phyloP scores from a whole-genome alignment of 2,113 vertebrate genomes.

The Oncorhynchus gorbuscha region DNA sequence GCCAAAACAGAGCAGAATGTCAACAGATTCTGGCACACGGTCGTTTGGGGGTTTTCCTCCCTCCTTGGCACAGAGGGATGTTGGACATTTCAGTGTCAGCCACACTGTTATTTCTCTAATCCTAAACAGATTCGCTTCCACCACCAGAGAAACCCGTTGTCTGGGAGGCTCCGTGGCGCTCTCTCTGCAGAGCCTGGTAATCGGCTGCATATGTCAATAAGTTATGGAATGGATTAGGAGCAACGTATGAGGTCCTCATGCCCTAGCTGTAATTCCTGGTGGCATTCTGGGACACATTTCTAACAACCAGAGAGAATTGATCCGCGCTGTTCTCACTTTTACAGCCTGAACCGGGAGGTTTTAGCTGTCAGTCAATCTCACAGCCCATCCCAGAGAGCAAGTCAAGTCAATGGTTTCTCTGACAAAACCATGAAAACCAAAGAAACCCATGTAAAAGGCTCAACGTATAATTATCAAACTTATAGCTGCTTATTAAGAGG shows the following conservation, averaged over 20 bases:
- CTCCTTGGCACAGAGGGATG: slow-evolving; percentile 27
- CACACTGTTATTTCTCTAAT: slow-evolving; percentile 76
- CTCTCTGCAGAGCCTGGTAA: slow-evolving; percentile 73
- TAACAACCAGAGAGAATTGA: slow-evolving; percentile 60
- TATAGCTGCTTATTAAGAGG: slow-evolving; percentile 72
- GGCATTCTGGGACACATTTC: slow-evolving; percentile 65
- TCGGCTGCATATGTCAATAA: slow-evolving; percentile 74
- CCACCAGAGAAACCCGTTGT: slow-evolving; percentile 71
- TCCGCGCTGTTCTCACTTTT: slow-evolving; percentile 67
- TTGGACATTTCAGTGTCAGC: slow-evolving; percentile 69
- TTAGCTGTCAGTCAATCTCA: slow-evolving; percentile 64
- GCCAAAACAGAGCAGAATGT: background rate
- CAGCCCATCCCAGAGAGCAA: slow-evolving; percentile 59
- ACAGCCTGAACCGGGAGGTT: slow-evolving; percentile 50
- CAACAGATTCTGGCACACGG: background rate
- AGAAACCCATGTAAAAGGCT: slow-evolving; percentile 61
- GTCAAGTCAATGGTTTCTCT: slow-evolving; percentile 63
- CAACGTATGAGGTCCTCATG: slow-evolving; percentile 73
- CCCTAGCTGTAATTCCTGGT: slow-evolving; percentile 46
- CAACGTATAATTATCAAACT: slow-evolving; percentile 74
- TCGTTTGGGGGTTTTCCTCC: background rate
- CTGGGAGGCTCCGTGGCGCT: slow-evolving; percentile 69
- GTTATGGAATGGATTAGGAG: slow-evolving; percentile 75
- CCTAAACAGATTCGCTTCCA: slow-evolving; percentile 77
- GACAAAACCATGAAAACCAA: slow-evolving; percentile 56